A percentile compares a stretch with the other conserved stretches of the same genome.
phyloP scores from a whole-genome alignment of 2,888 invertebrate species.

The Rhamphomyia laevipes region DNA sequence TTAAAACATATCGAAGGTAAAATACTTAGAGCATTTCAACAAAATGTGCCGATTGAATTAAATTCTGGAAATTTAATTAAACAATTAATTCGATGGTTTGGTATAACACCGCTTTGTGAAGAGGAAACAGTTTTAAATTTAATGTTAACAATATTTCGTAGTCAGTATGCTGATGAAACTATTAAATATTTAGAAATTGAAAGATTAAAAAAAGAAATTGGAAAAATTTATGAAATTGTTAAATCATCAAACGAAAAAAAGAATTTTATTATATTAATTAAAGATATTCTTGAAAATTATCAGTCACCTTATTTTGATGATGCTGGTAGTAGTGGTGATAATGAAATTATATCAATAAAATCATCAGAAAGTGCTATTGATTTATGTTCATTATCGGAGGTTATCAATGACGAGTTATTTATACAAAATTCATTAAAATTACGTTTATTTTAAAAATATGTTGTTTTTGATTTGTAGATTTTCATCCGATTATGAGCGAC shows the following conservation, averaged over 20 bases:
- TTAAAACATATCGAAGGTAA: conserved; percentile 29
- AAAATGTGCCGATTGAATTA: conserved; percentile 24
- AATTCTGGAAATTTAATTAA: conserved; percentile 28
- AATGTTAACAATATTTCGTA: conserved; percentile 26
- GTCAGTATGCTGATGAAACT: conserved; percentile 20
- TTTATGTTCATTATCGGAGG: background rate
- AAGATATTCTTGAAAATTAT: conserved; percentile 14
- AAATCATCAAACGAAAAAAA: conserved; percentile 10
- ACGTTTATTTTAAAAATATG: background rate
- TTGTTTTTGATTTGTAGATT: background rate
- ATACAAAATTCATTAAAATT: background rate
- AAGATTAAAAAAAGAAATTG: conserved; percentile 24
- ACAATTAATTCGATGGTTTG: conserved; percentile 34
- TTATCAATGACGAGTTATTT: conserved; percentile 4
- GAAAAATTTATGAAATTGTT: conserved; percentile 25
- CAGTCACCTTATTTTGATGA: background rate
- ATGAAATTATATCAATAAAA: conserved; percentile 10
- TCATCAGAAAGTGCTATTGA: conserved; percentile 5
- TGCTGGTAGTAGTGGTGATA: conserved; percentile 3
- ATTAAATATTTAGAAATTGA: conserved; percentile 21
- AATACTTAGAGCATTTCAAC: conserved; percentile 23
- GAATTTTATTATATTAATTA: conserved; percentile 20
- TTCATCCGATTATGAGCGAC: conserved; percentile 22
- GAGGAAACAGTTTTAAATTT: conserved; percentile 25
- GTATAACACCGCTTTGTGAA: conserved; percentile 21